Percentiles rank a stretch among this genome's conserved stretches.
These are phyloP conservation scores for Prochilodus magdalenae DNA, from an alignment of 2,113 vertebrate genomes.

Conservation along the genomic window DNA sequence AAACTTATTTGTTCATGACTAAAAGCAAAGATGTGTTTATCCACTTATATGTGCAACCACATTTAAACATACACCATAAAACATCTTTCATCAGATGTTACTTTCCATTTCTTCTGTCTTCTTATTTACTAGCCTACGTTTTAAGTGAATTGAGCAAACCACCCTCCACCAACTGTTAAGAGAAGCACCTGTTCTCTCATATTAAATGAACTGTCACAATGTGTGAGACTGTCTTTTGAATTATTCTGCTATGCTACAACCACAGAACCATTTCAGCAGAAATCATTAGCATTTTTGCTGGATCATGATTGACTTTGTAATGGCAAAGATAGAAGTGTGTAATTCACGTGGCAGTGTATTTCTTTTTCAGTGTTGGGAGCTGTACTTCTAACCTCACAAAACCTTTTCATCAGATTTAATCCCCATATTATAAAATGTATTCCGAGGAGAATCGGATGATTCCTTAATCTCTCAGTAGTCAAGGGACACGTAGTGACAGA, in stretches of 20 bases:
- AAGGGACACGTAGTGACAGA: constrained; percentile 19
- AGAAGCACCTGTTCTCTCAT: neutral
- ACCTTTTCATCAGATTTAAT: constrained; percentile 8
- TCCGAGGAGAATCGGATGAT: neutral
- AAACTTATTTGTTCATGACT: neutral
- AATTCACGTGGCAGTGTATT: neutral
- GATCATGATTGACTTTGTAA: neutral
- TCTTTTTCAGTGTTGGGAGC: neutral
- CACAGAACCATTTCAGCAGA: neutral
- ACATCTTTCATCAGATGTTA: neutral
- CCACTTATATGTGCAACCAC: neutral
- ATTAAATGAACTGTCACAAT: neutral
- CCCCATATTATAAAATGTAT: neutral
- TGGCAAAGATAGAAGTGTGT: neutral
- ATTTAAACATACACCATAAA: neutral
- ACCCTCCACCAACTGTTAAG: neutral
- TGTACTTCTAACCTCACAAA: neutral
- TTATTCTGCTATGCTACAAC: neutral
- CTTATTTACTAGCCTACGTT: neutral
- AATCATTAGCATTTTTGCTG: neutral
- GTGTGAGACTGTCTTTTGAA: neutral
- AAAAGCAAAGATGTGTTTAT: neutral
- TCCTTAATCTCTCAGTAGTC: constrained; percentile 30
- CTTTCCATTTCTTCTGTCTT: neutral
- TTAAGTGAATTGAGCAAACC: neutral